These are phyloP conservation scores for Parnassius mnemosyne DNA, from an alignment of 2,888 invertebrate species.

Conservation along the genomic window DNA sequence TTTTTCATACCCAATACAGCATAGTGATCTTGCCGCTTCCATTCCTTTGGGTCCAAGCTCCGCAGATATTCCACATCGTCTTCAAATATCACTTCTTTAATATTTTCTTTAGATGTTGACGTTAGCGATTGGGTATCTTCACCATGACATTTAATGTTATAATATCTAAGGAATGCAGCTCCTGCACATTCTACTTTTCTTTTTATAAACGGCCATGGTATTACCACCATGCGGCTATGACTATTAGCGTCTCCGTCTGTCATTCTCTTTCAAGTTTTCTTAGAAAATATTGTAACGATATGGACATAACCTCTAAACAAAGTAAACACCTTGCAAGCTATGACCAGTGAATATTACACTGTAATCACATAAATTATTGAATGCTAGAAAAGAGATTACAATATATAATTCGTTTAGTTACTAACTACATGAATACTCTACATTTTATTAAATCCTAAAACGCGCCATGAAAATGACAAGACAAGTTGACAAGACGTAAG, in stretches of 20 bases:
- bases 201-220: constrained; percentile 58
- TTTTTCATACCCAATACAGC: constrained; percentile 94
- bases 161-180: constrained; percentile 71
- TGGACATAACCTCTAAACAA: constrained; percentile 71
- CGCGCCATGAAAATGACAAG: constrained; percentile 43
- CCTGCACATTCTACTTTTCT: constrained; percentile 77
- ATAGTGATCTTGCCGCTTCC: constrained; percentile 99
- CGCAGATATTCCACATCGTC: constrained; percentile 91
- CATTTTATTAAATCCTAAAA: constrained; percentile 46
- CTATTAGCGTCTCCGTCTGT: constrained; percentile 58
- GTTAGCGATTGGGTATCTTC: constrained; percentile 67
- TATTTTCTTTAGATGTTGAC: constrained; percentile 65
- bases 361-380: constrained; percentile 8
- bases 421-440: constrained; percentile 26
- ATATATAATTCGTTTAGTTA: constrained; percentile 31
- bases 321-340: neutral
- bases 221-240: constrained; percentile 53
- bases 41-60: constrained; percentile 96
- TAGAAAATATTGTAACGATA: constrained; percentile 55
- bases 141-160: constrained; percentile 73
- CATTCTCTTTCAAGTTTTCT: constrained; percentile 60
- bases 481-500: constrained; percentile 36
- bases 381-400: constrained; percentile 25
- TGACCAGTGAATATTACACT: constrained; percentile 19
- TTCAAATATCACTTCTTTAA: constrained; percentile 72